Conservation (phyloP, 2,113 vertebrate genomes). For the Caretta caretta region DNA sequence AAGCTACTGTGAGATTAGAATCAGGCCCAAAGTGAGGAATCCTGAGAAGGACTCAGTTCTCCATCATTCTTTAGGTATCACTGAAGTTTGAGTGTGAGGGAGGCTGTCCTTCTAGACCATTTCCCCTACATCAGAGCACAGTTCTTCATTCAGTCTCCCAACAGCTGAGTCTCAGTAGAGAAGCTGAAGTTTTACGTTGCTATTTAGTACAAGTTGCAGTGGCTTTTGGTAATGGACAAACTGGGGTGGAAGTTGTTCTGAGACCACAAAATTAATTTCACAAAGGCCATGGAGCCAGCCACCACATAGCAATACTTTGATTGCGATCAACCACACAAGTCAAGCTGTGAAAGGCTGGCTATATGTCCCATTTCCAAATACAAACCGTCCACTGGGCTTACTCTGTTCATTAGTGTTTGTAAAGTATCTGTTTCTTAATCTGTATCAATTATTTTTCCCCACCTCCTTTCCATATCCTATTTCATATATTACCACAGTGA, state of each 20-base stretch:
- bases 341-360: background rate
- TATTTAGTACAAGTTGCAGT: background rate
- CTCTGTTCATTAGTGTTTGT: background rate
- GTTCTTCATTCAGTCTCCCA: background rate
- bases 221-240: background rate
- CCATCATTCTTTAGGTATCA: background rate
- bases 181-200: background rate
- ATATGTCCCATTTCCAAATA: background rate
- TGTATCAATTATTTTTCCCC: background rate
- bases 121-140: background rate
- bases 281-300: background rate
- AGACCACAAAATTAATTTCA: background rate
- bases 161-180: background rate
- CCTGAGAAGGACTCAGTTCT: background rate
- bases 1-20: background rate
- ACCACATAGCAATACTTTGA: background rate
- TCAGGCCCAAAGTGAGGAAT: background rate
- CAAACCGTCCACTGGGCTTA: background rate
- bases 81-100: background rate
- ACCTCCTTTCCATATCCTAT: background rate
- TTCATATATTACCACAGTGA: background rate
- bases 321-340: background rate
- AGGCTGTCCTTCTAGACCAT: background rate
- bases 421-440: background rate
- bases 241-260: background rate